Base-by-base conservation (phyloP, 2,797 vertebrate genomes). In the Balearica regulorum region DNA sequence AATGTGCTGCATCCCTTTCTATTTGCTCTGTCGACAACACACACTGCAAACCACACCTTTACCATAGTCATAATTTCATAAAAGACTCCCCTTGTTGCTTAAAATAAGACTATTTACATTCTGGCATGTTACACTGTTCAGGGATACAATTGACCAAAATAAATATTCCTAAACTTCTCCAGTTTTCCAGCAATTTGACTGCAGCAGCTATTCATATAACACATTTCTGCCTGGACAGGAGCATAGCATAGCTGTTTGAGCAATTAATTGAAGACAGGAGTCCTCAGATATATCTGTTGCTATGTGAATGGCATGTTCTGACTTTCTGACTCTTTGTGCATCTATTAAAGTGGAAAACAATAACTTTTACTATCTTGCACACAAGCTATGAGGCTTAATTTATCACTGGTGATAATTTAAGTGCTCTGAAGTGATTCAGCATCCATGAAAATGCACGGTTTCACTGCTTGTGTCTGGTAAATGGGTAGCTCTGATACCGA, bases 11-110 rank as follows among this genome's bases (percentile, higher is more conserved):
- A 37, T 18, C 43, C 41, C 13, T 28, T 87, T 72, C 65, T 41
- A 0, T 64, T 28, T 35, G 11, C 65, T 44, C 31, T 41, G 17
- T 3, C 37, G 37, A 3, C 3, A 54, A 4, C 55, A 25, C 20
- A 1, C 0, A 0, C 53, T 68, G 53, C 53, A 61, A 58, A 43
- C 28, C 46, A 20, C 68, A n/a, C 39, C 25, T 71, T 39, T 22
- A 11, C 37, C 5, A 0, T 8, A 19, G 41, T 33, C 43, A 0
- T 35, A 43, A 46, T 4, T n/a, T 69, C 62, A 68, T 35, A 7
- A 49, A 89, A 43, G 3, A 25, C 57, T 65, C 20, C 26, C 51
- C 10, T 82, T 58, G 7, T 0, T 70, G 37, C 41, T 55, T 60
- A 48, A 66, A 35, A n/a, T 17, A 35, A 82, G 29, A 13, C 3